Percentiles rank a stretch among this genome's conserved stretches.
phyloP scores from a whole-genome alignment of 2,888 invertebrate species.

The Caenorhabditis sinica region DNA sequence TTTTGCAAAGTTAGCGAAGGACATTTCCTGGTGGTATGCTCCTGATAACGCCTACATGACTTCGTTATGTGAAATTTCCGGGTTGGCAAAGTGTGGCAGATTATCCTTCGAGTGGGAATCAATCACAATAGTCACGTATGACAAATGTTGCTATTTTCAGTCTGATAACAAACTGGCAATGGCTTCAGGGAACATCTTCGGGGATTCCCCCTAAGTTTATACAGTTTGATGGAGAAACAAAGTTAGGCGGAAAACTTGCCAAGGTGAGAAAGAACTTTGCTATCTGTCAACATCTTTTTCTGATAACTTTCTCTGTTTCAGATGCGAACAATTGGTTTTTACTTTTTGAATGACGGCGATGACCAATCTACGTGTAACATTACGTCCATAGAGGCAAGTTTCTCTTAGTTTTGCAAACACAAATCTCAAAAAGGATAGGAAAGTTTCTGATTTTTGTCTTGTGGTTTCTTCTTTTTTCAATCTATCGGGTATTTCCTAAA shows the following conservation, averaged over 20 bases:
- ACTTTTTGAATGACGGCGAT: conserved; percentile 71
- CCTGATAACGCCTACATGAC: conserved; percentile 83
- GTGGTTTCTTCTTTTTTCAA: conserved; percentile 27
- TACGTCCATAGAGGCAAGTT: conserved; percentile 44
- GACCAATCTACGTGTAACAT: conserved; percentile 58
- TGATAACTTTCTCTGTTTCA: conserved; percentile 47
- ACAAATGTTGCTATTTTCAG: conserved; percentile 62
- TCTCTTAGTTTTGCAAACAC: neutral
- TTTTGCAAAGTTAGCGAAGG: conserved; percentile 76
- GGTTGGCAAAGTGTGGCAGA: conserved; percentile 67
- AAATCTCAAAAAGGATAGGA: conserved; percentile 7
- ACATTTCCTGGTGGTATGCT: conserved; percentile 79
- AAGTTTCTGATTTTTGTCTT: conserved; percentile 42
- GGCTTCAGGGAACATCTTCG: conserved; percentile 70
- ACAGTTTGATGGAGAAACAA: conserved; percentile 83
- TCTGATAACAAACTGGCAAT: conserved; percentile 81
- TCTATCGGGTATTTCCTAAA: neutral
- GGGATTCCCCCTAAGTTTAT: conserved; percentile 75
- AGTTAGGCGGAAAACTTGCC: conserved; percentile 75
- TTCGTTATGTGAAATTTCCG: conserved; percentile 74
- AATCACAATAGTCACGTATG: conserved; percentile 36
- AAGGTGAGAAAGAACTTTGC: conserved; percentile 55
- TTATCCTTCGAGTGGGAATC: conserved; percentile 68
- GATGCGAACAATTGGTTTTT: conserved; percentile 80
- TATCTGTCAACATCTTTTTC: conserved; percentile 24